A percentile compares a stretch with the other conserved stretches of the same genome.
Conservation (phyloP, 2,797 vertebrate genomes). For the Holocentrus rufus region DNA sequence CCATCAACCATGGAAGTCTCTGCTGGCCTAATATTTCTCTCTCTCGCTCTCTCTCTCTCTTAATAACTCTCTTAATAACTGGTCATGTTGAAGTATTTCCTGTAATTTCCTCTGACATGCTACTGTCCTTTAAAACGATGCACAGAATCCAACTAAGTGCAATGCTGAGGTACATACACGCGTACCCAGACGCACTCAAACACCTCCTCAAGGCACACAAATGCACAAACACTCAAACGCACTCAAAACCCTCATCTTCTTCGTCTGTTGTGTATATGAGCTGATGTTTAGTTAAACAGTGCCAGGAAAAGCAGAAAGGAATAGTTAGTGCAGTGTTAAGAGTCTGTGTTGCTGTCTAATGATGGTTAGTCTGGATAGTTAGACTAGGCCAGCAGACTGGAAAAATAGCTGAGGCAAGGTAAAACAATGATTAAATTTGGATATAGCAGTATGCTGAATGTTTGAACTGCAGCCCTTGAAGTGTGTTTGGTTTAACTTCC, state of each 20-base stretch:
- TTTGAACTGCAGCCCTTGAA: background rate
- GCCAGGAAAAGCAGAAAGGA: background rate
- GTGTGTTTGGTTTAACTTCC: background rate
- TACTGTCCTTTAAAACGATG: no score
- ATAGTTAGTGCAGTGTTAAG: background rate
- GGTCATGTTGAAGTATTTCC: no score
- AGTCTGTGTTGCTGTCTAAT: background rate
- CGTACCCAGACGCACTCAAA: background rate
- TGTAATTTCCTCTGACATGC: no score
- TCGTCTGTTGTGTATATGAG: background rate
- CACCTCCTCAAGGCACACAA: background rate
- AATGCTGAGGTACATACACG: no score
- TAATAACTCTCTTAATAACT: no score
- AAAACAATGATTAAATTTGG: background rate
- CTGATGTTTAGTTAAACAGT: background rate
- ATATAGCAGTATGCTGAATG: background rate
- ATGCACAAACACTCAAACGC: background rate
- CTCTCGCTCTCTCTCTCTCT: background rate
- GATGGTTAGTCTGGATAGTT: background rate
- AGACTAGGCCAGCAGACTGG: background rate
- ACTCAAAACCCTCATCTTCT: background rate
- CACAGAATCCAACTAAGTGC: no score
- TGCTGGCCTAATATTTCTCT: background rate
- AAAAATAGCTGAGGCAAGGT: background rate
- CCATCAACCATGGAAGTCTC: background rate